Evolutionary conservation across 1,140 invertebrate species (phyloP).

Genomic region (Cyclina sinensis): DNA sequence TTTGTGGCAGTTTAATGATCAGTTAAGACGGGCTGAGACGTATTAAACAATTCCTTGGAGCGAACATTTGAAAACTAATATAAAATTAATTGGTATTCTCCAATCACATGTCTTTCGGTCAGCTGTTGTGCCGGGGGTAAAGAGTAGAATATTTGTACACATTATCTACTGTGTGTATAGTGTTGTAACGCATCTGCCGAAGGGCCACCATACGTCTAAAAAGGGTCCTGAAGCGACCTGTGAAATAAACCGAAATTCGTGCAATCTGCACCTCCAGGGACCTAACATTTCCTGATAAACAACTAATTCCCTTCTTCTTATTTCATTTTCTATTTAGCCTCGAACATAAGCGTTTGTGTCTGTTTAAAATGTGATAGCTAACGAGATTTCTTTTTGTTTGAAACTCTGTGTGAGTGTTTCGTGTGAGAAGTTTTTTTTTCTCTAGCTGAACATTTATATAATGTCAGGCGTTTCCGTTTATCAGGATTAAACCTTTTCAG

Average conservation of each 20-base stretch:
- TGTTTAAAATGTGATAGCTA: conserved; percentile 15
- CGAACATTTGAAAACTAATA: conserved; percentile 50
- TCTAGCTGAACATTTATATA: background rate
- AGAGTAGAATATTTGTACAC: conserved; percentile 26
- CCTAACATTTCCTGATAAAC: conserved; percentile 62
- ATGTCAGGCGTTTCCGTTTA: background rate
- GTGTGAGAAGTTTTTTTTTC: conserved; percentile 2
- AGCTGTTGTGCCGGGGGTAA: conserved; percentile 46
- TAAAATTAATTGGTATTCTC: conserved; percentile 60
- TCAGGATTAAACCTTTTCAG: background rate
- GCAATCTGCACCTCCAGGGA: conserved; percentile 56
- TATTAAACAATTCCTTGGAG: conserved; percentile 48
- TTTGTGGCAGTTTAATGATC: conserved; percentile 29
- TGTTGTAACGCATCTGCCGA: conserved; percentile 29
- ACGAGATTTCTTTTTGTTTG: background rate
- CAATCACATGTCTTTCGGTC: conserved; percentile 40
- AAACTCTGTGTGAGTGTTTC: background rate
- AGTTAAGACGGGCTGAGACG: background rate
- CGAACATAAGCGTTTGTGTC: conserved; percentile 46
- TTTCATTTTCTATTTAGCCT: conserved; percentile 63
- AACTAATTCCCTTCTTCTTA: conserved; percentile 28
- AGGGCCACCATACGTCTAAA: conserved; percentile 41
- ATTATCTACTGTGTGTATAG: conserved; percentile 25
- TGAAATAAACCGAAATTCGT: conserved; percentile 54
- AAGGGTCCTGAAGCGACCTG: conserved; percentile 30